phyloP scores from a whole-genome alignment of 2,113 vertebrate genomes.

The western clawed frog (Xenopus tropicalis) region UCB_Xtro_10.0 CM004452.2:5887501-5888000 shows the following conservation, averaged over 20 bases:
- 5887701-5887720: slow-evolving; percentile 49
- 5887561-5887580: slow-evolving; percentile 35
- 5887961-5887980: too few species aligned
- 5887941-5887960: too few species aligned
- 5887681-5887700: slow-evolving; percentile 62
- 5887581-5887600: slow-evolving; percentile 40
- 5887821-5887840: neutral
- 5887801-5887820: slow-evolving; percentile 36
- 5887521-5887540: slow-evolving; percentile 1
- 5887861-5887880: too few species aligned
- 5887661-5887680: slow-evolving; percentile 69
- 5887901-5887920: too few species aligned
- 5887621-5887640: slow-evolving; percentile 56
- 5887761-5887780: slow-evolving; percentile 17
- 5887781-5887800: slow-evolving; percentile 52
- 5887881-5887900: too few species aligned
- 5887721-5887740: slow-evolving; percentile 54
- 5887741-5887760: slow-evolving; percentile 49
- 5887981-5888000: too few species aligned
- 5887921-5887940: too few species aligned
- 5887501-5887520: too few species aligned
- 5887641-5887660: slow-evolving; percentile 56
- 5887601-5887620: slow-evolving; percentile 49
- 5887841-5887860: too few species aligned
- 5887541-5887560: slow-evolving; percentile 9